Percentiles rank a stretch among this genome's conserved stretches.
Evolutionary conservation across 2,113 vertebrate genomes (phyloP).

Genomic region (Centropristis striata): DNA sequence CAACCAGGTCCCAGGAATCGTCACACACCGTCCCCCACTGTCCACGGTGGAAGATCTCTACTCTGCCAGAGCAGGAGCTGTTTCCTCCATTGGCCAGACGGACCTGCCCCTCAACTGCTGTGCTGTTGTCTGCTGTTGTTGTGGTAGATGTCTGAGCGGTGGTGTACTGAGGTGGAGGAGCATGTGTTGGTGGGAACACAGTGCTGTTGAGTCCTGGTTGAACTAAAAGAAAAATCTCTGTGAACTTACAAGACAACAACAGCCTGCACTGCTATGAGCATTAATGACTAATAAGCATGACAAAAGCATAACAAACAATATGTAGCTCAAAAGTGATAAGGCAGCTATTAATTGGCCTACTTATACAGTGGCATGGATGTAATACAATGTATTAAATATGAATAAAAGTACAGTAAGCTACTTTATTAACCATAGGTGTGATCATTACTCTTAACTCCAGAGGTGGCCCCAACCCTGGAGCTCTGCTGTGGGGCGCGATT

Average conservation of each 20-base stretch:
- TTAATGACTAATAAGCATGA: neutral
- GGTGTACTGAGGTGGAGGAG: neutral
- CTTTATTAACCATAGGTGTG: no score
- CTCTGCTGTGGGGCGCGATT: no score
- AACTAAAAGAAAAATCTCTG: neutral
- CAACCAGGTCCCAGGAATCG: constrained; percentile 28
- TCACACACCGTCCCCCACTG: constrained; percentile 76
- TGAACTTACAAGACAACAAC: neutral
- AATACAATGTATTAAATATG: no score
- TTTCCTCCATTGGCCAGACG: constrained; percentile 51
- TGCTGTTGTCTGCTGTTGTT: neutral
- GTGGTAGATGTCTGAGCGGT: neutral
- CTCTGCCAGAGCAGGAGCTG: constrained; percentile 65
- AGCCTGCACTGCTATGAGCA: neutral
- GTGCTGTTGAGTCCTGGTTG: neutral
- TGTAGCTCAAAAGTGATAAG: no score
- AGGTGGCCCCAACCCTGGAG: no score
- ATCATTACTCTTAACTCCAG: no score
- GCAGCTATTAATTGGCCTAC: no score
- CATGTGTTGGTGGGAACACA: neutral
- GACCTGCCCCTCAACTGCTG: constrained; percentile 47
- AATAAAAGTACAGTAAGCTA: no score
- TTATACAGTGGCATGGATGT: no score
- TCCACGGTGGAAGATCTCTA: constrained; percentile 65
- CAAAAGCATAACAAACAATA: neutral